Base-by-base conservation (phyloP, 2,888 invertebrate genomes). In the Acrobasis suavella region DNA sequence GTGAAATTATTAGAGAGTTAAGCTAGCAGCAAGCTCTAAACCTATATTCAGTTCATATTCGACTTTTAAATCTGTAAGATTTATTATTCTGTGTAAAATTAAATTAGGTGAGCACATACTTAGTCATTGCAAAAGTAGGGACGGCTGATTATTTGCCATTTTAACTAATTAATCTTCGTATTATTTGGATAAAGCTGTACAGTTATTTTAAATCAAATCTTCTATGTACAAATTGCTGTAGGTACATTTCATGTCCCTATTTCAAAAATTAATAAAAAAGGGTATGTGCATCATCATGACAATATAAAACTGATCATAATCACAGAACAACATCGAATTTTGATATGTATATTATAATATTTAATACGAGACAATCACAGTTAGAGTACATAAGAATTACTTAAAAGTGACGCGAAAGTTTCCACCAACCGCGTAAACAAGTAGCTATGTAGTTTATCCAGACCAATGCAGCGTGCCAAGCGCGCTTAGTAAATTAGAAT, bases 391-490 rank as follows among this genome's bases (percentile, higher is more conserved):
- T 39, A 55, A 16, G 73, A 32, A 32, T 32, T 32, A 32, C 32
- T 42, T 78, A 70, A 76, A 76, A 76, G 32, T 32, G 32, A 66
- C 65, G 69, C 65, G 65, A 64, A 68, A 74, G 71, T 73, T 72
- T 76, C 73, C 73, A 72, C 70, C 72, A 76, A 69, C 70, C 70
- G 75, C 71, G 72, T 67, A 70, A 67, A 68, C 68, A 71, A 66
- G 70, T 81, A 81, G 80, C 72, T 74, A 78, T 73, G 72, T 83
- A 84, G 83, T 81, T 72, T 81, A 81, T 83, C 77, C 87, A 85
- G 91, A 91, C 89, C 90, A 91, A 91, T 85, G 82, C 75, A 76
- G 85, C 87, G 87, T 83, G 91, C 91, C 82, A 87, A 90, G 90
- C 90, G 75, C 86, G 89, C 83, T 80, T 83, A 84, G 80, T 79